Base-by-base conservation (phyloP, 2,888 invertebrate genomes). In the Harpagoxenus sublaevis region DNA sequence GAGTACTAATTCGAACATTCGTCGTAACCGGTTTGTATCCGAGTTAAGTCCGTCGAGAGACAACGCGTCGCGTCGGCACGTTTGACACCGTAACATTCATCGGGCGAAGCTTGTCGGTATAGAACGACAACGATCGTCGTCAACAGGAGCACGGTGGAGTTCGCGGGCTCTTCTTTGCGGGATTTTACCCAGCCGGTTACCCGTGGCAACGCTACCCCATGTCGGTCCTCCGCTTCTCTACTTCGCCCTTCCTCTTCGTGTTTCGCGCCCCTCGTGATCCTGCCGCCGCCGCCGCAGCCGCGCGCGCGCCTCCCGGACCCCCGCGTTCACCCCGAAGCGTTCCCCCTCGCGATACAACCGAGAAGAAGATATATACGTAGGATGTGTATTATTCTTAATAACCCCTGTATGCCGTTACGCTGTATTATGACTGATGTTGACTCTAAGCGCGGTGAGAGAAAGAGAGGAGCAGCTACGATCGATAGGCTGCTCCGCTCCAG, bases 401-500 rank as follows among this genome's bases (percentile, higher is more conserved):
- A 95, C 94, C 94, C 93, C 92, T 92, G 92, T 92, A 92, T 92
- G 92, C 92, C 93, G 93, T 93, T 92, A 93, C 93, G 91, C 92
- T 94, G 94, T 94, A 94, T 94, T 95, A 95, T 95, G 94, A 95
- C 94, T 94, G 94, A 95, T 95, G 95, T 95, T 94, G 94, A 95
- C 93, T 95, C 92, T 94, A 92, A 93, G 93, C 93, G 92, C 92
- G 92, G 2, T 2, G 89, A 88, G 65, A 77, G 57, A 28, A 15
- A 23, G 55, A 31, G 28, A 57, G 15, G 91, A 45, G 42, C 89
- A 85, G 89, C 89, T 84, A 85, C 92, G 92, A 92, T 92, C 92
- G 92, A 92, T 93, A 92, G 91, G 84, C 82, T 83, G 89, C 88
- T 87, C 65, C 63, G 81, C 74, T 85, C 70, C 88, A 86, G 78